Conservation (phyloP, 2,888 invertebrate species). For the Anticlea derivata region DNA sequence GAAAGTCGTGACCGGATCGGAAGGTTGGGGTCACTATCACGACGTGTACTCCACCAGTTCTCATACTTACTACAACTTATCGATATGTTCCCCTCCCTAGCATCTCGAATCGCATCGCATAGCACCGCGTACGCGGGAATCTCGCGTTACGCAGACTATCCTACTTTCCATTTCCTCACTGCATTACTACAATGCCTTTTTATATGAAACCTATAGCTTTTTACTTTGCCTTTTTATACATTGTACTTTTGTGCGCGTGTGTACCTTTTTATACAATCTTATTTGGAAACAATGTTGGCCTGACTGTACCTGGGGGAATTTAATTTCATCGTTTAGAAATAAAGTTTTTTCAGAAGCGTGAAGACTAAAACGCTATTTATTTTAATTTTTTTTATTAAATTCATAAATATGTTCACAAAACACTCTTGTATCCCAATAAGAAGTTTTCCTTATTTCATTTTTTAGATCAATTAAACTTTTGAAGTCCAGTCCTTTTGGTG, state of each 20-base stretch:
- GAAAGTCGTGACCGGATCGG: too few species aligned
- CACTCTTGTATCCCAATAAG: too few species aligned
- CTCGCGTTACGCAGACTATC: slow-evolving; percentile 73
- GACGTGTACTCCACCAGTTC: too few species aligned
- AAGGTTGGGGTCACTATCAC: too few species aligned
- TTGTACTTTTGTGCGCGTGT: slow-evolving; percentile 6
- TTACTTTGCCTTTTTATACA: slow-evolving; percentile 17
- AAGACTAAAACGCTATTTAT: too few species aligned
- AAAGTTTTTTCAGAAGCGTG: background rate
- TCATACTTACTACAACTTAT: too few species aligned
- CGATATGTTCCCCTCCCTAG: slow-evolving; percentile 53
- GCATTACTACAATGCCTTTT: slow-evolving; percentile 64
- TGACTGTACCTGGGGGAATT: slow-evolving; percentile 23
- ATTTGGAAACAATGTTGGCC: slow-evolving; percentile 25
- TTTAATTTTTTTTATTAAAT: too few species aligned
- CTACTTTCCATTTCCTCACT: slow-evolving; percentile 75
- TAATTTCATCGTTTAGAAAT: slow-evolving; percentile 28
- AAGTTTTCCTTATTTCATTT: too few species aligned
- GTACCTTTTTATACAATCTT: slow-evolving; percentile 20
- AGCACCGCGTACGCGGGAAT: slow-evolving; percentile 68
- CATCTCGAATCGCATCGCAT: slow-evolving; percentile 59
- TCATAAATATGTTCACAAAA: too few species aligned
- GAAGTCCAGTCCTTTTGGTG: too few species aligned
- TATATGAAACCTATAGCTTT: slow-evolving; percentile 34
- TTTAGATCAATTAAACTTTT: too few species aligned